These are phyloP conservation scores for Sarcophaga rosellei DNA, from an alignment of 2,888 invertebrate genomes.

Conservation along the genomic window DNA sequence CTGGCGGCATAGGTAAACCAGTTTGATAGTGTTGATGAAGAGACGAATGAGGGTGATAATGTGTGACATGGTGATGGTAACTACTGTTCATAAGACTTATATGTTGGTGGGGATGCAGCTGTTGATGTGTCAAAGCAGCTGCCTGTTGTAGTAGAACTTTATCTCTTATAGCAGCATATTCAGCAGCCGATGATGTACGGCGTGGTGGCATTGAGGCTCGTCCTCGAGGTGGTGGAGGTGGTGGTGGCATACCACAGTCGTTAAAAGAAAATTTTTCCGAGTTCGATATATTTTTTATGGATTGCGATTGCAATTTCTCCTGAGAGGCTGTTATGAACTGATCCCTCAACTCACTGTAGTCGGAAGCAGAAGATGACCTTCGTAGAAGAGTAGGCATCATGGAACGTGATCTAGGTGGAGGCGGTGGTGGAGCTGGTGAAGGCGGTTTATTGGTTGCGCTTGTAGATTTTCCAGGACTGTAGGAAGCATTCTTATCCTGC, in stretches of 20 bases:
- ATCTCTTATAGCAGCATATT: conserved; percentile 82
- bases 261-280: conserved; percentile 81
- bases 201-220: conserved; percentile 75
- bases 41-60: conserved; percentile 44
- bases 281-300: conserved; percentile 77
- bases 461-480: conserved; percentile 35
- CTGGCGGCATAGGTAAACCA: conserved; percentile 26
- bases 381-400: conserved; percentile 77
- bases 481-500: conserved; percentile 54
- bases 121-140: conserved; percentile 78
- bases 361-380: conserved; percentile 87
- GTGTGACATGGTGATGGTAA: conserved; percentile 60
- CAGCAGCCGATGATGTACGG: conserved; percentile 86
- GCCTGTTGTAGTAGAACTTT: conserved; percentile 78
- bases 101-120: conserved; percentile 78
- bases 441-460: conserved; percentile 71
- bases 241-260: conserved; percentile 81
- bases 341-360: conserved; percentile 83
- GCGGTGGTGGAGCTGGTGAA: conserved; percentile 81
- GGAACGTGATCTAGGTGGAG: conserved; percentile 79
- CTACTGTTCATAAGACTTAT: conserved; percentile 74
- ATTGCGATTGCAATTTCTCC: conserved; percentile 73
- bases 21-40: conserved; percentile 13
- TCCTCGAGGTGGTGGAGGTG: conserved; percentile 81
- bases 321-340: conserved; percentile 74